phyloP scores from a whole-genome alignment of 2,888 invertebrate genomes.

The Acleris cristana region DNA sequence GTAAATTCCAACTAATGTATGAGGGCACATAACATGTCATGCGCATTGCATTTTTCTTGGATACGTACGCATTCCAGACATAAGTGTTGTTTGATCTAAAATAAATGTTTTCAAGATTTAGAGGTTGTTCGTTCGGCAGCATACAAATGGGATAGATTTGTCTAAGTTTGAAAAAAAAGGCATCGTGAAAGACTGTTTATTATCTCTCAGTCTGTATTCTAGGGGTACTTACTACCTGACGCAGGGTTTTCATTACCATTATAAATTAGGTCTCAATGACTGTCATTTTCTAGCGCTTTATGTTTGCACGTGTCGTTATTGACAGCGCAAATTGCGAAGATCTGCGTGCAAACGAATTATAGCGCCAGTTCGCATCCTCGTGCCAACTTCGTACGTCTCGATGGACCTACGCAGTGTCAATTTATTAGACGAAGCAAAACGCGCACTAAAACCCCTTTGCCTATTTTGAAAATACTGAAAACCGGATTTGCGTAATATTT shows the following conservation, averaged over 20 bases:
- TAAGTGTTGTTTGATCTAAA: too few relatives aligned
- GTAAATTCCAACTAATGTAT: slow-evolving; percentile 32
- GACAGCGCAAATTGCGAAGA: slow-evolving; percentile 48
- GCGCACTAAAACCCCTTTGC: slow-evolving; percentile 61
- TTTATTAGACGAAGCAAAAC: slow-evolving; percentile 57
- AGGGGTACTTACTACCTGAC: background rate
- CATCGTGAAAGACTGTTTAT: too few relatives aligned
- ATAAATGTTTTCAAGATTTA: too few relatives aligned
- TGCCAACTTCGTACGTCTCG: slow-evolving; percentile 63
- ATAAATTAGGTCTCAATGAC: slow-evolving; percentile 19
- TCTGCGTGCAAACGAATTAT: slow-evolving; percentile 51
- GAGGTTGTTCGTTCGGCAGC: too few relatives aligned
- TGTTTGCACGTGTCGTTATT: slow-evolving; percentile 60
- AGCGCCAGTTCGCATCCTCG: slow-evolving; percentile 63
- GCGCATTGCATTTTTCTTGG: background rate
- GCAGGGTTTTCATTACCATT: background rate
- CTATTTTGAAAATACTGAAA: slow-evolving; percentile 52
- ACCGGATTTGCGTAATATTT: slow-evolving; percentile 62
- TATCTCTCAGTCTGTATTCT: background rate
- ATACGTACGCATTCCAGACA: slow-evolving; percentile 15
- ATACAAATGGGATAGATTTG: too few relatives aligned
- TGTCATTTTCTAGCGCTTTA: slow-evolving; percentile 26
- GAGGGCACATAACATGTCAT: slow-evolving; percentile 34
- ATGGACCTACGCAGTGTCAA: slow-evolving; percentile 49
- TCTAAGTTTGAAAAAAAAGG: too few relatives aligned